Evolutionary conservation across 2,113 vertebrate genomes (phyloP).

Genomic region (Hippolais icterina): DNA sequence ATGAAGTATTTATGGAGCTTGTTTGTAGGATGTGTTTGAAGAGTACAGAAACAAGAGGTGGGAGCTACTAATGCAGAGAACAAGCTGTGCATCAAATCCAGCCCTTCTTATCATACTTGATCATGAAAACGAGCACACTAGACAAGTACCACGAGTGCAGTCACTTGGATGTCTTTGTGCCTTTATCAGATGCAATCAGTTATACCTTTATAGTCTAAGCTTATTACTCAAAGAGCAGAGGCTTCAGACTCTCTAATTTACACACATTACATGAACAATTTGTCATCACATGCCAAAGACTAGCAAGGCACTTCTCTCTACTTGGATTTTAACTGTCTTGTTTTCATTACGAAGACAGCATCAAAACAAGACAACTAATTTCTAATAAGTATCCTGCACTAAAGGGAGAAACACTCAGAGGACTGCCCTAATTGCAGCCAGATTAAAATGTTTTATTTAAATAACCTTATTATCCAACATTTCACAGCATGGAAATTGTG

Average conservation of each 20-base stretch:
- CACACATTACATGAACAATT: background rate
- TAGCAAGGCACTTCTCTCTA: background rate
- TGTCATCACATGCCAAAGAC: background rate
- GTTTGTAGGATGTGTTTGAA: background rate
- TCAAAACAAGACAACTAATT: background rate
- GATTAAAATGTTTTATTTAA: slow-evolving; percentile 14
- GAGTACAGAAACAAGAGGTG: background rate
- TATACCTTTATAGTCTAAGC: background rate
- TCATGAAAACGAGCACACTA: background rate
- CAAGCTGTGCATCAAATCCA: background rate
- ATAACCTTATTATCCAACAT: background rate
- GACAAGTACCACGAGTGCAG: background rate
- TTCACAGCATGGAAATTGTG: background rate
- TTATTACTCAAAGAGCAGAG: background rate
- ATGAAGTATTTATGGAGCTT: slow-evolving; percentile 31
- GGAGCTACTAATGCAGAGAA: background rate
- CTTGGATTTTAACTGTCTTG: background rate
- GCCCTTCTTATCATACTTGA: background rate
- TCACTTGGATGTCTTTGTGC: background rate
- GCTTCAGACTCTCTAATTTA: background rate
- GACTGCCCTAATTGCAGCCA: background rate
- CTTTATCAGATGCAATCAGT: background rate
- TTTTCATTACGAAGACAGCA: background rate
- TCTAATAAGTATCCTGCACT: background rate
- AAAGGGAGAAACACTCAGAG: background rate